phyloP scores from a whole-genome alignment of 2,113 vertebrate species.

The Columba livia region DNA sequence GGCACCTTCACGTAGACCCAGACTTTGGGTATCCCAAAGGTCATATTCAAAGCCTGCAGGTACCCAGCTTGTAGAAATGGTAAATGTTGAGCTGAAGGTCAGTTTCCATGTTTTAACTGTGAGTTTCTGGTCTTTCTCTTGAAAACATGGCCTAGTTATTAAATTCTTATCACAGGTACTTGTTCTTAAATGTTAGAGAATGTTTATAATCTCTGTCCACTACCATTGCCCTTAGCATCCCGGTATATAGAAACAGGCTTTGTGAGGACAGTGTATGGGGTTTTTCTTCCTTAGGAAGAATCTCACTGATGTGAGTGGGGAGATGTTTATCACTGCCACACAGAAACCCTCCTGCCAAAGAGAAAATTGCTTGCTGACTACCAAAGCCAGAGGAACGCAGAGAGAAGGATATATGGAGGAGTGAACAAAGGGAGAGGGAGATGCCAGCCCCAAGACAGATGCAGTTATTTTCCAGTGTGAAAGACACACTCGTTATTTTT shows the following conservation, averaged over 20 bases:
- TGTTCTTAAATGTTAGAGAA: neutral
- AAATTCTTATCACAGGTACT: neutral
- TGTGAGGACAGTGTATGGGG: neutral
- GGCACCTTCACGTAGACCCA: neutral
- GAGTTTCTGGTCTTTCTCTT: neutral
- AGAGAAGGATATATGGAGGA: neutral
- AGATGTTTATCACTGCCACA: neutral
- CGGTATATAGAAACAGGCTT: neutral
- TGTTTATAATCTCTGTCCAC: neutral
- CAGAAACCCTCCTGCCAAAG: neutral
- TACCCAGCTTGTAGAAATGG: neutral
- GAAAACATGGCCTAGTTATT: neutral
- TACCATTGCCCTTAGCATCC: neutral
- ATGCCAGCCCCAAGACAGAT: neutral
- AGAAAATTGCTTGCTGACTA: constrained; percentile 6
- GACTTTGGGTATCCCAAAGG: neutral
- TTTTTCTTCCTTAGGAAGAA: neutral
- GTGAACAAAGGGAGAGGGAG: neutral
- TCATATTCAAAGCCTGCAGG: neutral
- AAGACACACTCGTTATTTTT: neutral
- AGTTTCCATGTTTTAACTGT: neutral
- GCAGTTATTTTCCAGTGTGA: neutral
- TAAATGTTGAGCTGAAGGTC: neutral
- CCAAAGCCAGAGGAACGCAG: neutral
- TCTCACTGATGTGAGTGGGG: neutral